These are phyloP conservation scores for Drosophila setosimentum DNA, from an alignment of 2,888 invertebrate species.

Conservation along the genomic window DNA sequence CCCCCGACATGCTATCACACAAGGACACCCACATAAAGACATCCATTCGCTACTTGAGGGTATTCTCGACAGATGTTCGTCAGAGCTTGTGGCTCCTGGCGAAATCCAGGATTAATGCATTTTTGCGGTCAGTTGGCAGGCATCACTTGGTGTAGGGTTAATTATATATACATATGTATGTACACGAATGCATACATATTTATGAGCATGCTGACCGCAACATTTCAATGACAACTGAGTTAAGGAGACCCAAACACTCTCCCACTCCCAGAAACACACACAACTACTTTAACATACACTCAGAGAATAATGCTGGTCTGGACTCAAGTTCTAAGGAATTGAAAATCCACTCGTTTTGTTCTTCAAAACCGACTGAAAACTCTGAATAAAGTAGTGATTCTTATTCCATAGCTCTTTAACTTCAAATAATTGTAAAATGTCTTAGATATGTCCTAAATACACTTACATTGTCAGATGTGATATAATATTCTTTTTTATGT, in stretches of 20 bases:
- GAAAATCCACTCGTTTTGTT: background rate
- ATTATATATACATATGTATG: conserved; percentile 54
- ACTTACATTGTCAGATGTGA: background rate
- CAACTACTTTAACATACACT: background rate
- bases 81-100: conserved; percentile 25
- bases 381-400: background rate
- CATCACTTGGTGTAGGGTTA: conserved; percentile 64
- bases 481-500: too few species aligned
- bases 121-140: conserved; percentile 61
- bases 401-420: background rate
- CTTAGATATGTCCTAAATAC: background rate
- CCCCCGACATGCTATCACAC: too few species aligned
- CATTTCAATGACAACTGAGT: conserved; percentile 63
- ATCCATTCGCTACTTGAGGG: background rate
- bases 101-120: conserved; percentile 65
- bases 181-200: conserved; percentile 11
- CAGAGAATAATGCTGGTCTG: background rate
- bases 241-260: conserved; percentile 21
- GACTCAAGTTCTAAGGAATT: background rate
- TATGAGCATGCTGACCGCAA: conserved; percentile 51
- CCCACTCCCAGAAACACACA: background rate
- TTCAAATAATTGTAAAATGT: background rate
- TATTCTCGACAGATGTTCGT: conserved; percentile 38
- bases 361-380: background rate
- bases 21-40: background rate